Conservation (phyloP, 2,113 vertebrate species). For the Cathartes aura region DNA sequence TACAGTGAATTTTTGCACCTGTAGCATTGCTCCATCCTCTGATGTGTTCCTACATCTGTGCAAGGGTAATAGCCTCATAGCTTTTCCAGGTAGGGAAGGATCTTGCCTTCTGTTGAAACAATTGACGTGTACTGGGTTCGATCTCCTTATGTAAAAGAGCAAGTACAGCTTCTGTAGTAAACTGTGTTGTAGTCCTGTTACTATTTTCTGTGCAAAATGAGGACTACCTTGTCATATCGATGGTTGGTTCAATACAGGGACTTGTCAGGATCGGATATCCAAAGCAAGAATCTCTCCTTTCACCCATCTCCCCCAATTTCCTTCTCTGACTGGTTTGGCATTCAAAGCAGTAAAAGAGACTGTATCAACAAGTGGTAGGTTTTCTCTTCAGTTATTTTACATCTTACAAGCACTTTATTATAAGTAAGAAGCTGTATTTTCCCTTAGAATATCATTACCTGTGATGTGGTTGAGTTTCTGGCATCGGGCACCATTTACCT, state of each 20-base stretch:
- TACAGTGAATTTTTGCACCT: not conserved
- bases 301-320: not conserved
- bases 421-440: not conserved
- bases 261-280: not conserved
- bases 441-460: not conserved
- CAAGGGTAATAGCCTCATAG: no score
- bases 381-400: not conserved
- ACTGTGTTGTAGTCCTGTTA: not conserved
- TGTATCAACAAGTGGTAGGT: not conserved
- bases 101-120: not conserved
- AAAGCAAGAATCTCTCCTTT: not conserved
- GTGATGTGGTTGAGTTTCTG: not conserved
- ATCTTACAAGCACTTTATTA: not conserved
- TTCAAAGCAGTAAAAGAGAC: not conserved
- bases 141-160: not conserved
- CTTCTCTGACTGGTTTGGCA: not conserved
- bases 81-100: not conserved
- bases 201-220: not conserved
- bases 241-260: not conserved
- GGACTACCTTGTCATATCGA: not conserved
- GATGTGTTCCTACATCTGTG: not conserved
- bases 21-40: not conserved
- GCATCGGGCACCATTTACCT: fast-evolving
- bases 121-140: fast-evolving
- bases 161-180: not conserved